Evolutionary conservation across 1,140 invertebrate species (phyloP).

Genomic region (Neotoxoptera formosana): DNA sequence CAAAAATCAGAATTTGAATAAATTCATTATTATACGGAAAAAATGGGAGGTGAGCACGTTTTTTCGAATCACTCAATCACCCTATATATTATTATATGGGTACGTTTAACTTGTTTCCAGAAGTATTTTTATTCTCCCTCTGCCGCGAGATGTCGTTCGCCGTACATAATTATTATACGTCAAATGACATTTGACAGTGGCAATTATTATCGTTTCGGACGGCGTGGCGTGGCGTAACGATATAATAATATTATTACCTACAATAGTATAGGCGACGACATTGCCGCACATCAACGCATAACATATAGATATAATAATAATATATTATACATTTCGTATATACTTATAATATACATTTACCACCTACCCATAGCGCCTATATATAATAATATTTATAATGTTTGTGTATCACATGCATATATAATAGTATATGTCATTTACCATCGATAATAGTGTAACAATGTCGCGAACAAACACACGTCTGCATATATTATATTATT

Average conservation of each 20-base stretch:
- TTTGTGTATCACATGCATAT: not conserved
- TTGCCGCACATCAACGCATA: not conserved
- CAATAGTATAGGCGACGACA: not conserved
- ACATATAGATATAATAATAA: conserved; percentile 1
- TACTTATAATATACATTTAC: not conserved
- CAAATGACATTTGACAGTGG: not conserved
- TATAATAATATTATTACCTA: not conserved
- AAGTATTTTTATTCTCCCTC: not conserved
- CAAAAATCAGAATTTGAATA: not conserved
- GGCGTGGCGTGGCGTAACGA: not conserved
- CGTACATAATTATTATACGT: not conserved
- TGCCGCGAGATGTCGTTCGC: not conserved
- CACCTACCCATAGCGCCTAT: not conserved
- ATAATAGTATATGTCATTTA: not conserved
- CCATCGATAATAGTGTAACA: not conserved
- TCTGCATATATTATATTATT: not conserved
- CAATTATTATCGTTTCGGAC: not conserved
- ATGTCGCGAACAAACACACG: not conserved
- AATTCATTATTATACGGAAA: not conserved
- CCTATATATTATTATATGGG: too few relatives aligned
- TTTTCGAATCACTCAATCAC: too few relatives aligned
- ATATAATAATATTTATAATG: not conserved
- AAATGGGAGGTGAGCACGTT: too few relatives aligned
- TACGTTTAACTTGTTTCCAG: not conserved
- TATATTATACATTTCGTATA: not conserved